Percentiles rank a stretch among this genome's conserved stretches.
Conservation (phyloP, 2,888 invertebrate species). For the Oligia strigilis region DNA sequence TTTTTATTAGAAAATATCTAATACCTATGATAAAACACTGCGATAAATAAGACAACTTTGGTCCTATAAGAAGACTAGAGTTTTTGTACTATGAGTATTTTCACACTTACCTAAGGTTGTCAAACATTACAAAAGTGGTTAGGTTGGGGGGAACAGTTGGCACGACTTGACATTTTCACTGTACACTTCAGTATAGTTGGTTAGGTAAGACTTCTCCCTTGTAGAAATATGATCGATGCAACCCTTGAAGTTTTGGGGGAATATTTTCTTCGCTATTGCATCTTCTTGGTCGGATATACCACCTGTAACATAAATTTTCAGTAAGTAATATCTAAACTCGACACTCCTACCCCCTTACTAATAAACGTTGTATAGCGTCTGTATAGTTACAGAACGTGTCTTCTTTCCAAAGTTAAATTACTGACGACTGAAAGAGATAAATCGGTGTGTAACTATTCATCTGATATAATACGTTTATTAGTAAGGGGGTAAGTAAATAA, state of each 20-base stretch:
- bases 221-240: constrained; percentile 91
- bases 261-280: constrained; percentile 85
- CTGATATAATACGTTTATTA: too few relatives aligned
- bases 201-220: constrained; percentile 74
- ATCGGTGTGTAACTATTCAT: too few relatives aligned
- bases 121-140: constrained; percentile 42
- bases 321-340: background rate
- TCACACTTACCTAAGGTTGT: constrained; percentile 58
- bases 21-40: constrained; percentile 36
- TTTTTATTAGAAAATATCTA: constrained; percentile 35
- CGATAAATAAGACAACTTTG: constrained; percentile 64
- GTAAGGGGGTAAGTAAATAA: background rate
- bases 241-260: constrained; percentile 90
- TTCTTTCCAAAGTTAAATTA: too few relatives aligned
- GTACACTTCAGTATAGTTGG: constrained; percentile 82
- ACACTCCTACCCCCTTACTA: background rate
- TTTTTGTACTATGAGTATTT: constrained; percentile 83
- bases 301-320: constrained; percentile 77
- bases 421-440: too few relatives aligned
- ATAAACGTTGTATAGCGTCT: too few relatives aligned
- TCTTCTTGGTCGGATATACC: constrained; percentile 88
- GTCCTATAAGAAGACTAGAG: constrained; percentile 82
- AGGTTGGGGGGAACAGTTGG: constrained; percentile 84
- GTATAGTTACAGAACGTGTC: too few relatives aligned
- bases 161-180: constrained; percentile 87